phyloP scores from a whole-genome alignment of 2,113 vertebrate species.

The Cottus gobio region DNA sequence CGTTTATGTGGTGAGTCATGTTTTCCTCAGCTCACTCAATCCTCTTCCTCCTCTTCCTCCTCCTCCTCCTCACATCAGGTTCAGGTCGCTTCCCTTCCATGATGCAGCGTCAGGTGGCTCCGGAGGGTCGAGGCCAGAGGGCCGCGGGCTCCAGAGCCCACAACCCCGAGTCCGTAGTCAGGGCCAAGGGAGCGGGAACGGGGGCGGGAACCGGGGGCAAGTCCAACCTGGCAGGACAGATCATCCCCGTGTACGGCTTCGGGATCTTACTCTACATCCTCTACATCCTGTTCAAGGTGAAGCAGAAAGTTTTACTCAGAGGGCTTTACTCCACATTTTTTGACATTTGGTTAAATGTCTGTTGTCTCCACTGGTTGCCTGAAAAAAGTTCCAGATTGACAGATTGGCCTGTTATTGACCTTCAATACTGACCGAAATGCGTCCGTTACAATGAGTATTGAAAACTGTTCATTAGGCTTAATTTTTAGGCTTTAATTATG shows the following conservation, averaged over 20 bases:
- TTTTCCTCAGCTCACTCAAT: background rate
- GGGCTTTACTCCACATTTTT: background rate
- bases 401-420: too few relatives aligned
- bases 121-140: constrained; percentile 71
- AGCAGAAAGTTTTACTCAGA: background rate
- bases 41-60: background rate
- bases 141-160: constrained; percentile 82
- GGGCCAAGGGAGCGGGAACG: constrained; percentile 84
- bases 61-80: constrained; percentile 55
- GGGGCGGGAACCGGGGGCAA: constrained; percentile 75
- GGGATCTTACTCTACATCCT: constrained; percentile 97
- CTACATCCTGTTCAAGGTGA: constrained; percentile 97
- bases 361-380: too few relatives aligned
- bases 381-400: too few relatives aligned
- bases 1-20: background rate
- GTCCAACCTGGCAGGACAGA: constrained; percentile 94
- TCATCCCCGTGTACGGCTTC: constrained; percentile 97
- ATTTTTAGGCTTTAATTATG: background rate
- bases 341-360: too few relatives aligned
- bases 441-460: too few relatives aligned
- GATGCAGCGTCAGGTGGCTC: constrained; percentile 78
- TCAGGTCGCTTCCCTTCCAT: constrained; percentile 86
- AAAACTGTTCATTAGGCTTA: too few relatives aligned
- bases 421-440: too few relatives aligned
- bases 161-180: constrained; percentile 86